Percentiles rank a stretch among this genome's conserved stretches.
Evolutionary conservation across 30 jellyfish, hydroid and myxozoan species (phyloP).

Genomic region (Cassiopea xamachana): DNA sequence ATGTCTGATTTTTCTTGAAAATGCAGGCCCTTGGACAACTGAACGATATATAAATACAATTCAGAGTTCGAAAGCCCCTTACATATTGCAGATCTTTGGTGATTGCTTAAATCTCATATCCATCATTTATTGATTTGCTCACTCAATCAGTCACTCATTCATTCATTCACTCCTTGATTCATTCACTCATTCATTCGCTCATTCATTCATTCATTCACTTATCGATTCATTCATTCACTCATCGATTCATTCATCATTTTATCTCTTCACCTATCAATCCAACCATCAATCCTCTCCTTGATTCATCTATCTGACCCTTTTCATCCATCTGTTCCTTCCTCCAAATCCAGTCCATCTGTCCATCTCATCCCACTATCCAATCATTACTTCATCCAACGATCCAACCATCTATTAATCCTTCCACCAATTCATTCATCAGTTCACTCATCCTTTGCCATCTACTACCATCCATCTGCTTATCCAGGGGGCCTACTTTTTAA

Average conservation of each 20-base stretch:
- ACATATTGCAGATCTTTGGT: too few species aligned
- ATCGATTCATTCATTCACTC: not conserved
- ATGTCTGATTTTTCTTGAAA: too few species aligned
- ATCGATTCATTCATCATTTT: not conserved
- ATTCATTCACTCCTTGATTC: not conserved
- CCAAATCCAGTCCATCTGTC: not conserved
- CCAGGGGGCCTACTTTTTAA: too few species aligned
- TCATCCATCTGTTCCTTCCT: not conserved
- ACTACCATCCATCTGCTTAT: too few species aligned
- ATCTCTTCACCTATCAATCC: not conserved
- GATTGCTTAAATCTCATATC: too few species aligned
- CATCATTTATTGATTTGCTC: not conserved
- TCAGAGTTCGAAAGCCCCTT: too few species aligned
- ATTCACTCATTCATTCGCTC: not conserved
- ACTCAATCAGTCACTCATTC: not conserved
- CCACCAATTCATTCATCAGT: too few species aligned
- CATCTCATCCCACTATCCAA: not conserved
- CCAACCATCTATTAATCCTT: too few species aligned
- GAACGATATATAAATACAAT: too few species aligned
- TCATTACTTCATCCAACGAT: too few species aligned
- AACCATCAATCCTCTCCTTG: not conserved
- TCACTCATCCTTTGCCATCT: too few species aligned
- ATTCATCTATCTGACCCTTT: not conserved
- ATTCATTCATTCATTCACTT: not conserved
- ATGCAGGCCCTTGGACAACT: too few species aligned